Conservation (phyloP, 2,888 invertebrate species). For the Steinernema hermaphroditum region DNA sequence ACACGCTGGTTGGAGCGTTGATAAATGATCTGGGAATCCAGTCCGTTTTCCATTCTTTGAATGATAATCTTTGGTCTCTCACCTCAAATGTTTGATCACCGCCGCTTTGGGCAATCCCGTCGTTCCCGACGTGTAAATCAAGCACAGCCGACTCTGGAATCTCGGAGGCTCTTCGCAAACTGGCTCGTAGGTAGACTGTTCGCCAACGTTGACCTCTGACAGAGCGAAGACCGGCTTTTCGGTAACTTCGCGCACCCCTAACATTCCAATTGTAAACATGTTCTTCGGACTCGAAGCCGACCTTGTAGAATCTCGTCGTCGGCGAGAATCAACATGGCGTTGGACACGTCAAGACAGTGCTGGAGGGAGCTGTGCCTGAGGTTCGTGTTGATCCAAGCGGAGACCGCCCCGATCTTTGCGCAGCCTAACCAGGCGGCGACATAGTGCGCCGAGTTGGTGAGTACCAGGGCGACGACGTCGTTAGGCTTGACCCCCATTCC, state of each 20-base stretch:
- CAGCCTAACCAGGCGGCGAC: conserved; percentile 88
- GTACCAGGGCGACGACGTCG: conserved; percentile 83
- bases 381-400: conserved; percentile 89
- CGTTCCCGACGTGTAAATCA: conserved; percentile 95
- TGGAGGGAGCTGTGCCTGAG: conserved; percentile 78
- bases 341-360: conserved; percentile 76
- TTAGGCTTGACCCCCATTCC: conserved; percentile 70
- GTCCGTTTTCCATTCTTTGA: too few relatives aligned
- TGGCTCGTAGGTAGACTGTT: not conserved
- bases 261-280: not conserved
- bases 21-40: too few relatives aligned
- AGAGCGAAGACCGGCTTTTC: not conserved
- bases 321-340: conserved; percentile 24
- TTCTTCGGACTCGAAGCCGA: too few relatives aligned
- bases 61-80: not conserved
- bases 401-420: conserved; percentile 73
- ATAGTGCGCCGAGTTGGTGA: conserved; percentile 88
- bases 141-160: conserved; percentile 72
- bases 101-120: conserved; percentile 95
- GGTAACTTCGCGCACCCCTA: not conserved
- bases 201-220: not conserved
- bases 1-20: too few relatives aligned
- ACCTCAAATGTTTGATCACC: conserved; percentile 83
- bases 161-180: not conserved
- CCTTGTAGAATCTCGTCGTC: not conserved